Evolutionary conservation across 2,113 vertebrate species (phyloP).

Genomic region (Galbula dea): DNA sequence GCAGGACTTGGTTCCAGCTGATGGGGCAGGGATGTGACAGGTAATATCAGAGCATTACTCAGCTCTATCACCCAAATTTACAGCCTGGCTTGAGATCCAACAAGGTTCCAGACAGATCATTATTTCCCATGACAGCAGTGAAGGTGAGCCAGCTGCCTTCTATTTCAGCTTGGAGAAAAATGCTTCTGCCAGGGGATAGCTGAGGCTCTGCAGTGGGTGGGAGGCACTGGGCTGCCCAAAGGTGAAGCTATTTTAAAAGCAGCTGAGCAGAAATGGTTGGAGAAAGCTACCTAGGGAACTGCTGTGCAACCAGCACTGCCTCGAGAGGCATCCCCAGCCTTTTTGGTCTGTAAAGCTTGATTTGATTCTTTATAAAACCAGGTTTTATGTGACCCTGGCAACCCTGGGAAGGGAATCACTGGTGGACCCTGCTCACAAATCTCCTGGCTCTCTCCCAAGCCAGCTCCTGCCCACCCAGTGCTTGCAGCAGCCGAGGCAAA

Average conservation of each 20-base stretch:
- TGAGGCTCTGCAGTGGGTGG: background rate
- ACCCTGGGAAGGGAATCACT: background rate
- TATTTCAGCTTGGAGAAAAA: conserved; percentile 12
- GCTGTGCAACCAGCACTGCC: background rate
- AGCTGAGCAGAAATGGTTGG: background rate
- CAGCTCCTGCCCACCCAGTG: fast-evolving
- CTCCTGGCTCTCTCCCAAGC: fast-evolving
- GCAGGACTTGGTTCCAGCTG: background rate
- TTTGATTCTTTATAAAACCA: background rate
- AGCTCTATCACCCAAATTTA: background rate
- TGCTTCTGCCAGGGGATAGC: background rate
- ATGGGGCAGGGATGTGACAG: background rate
- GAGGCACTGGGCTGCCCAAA: background rate
- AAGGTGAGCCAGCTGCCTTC: background rate
- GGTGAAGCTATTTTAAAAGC: conserved; percentile 5
- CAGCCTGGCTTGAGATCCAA: background rate
- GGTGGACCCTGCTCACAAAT: background rate
- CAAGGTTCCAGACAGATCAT: background rate
- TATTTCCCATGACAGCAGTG: background rate
- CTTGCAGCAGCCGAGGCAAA: fast-evolving
- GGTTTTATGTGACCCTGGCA: background rate
- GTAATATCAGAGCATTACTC: background rate
- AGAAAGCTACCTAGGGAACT: background rate
- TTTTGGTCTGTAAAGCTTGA: background rate
- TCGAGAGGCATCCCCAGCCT: background rate